Evolutionary conservation across 37 sponge, comb jelly and placozoan genomes (phyloP), one percentile per base, ranked within the genome.

Genomic region (Mnemiopsis leidyi): DNA sequence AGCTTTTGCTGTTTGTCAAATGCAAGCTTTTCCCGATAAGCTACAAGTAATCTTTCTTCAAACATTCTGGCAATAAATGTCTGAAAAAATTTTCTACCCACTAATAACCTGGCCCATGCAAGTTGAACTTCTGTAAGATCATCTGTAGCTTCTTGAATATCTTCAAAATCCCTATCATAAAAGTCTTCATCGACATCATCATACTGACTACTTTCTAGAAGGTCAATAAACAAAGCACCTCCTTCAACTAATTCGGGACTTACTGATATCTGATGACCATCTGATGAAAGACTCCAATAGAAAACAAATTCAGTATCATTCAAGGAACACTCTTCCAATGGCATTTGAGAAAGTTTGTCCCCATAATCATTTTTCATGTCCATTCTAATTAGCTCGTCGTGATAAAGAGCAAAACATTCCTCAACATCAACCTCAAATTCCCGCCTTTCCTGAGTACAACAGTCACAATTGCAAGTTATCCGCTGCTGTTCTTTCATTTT

Each of bases 281-380:
- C 82, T 21, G 82, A 79, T 79, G 82, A 79, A 20, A 79, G 36
- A 79, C 82, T 79, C 82, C 82, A 79, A 35, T 79, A 79, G 36
- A 79, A 79, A 79, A 79, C 82, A 79, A 79, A 79, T 35, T 79
- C 82, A 79, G 34, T 35, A 31, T 79, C 82, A 79, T 79, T 79
- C 21, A 79, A 79, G 7, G 34, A 0, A 79, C 82, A 79, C 21
- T 79, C 82, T 79, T 79, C 82, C 34, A 79, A 29, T 79, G 82
- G 82, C 82, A 79, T 79, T 79, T 79, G 82, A 79, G 82, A 79
- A 79, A 79, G 82, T 36, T 79, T 79, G 34, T 79, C 82, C 2
- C 82, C 82, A 79, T 79, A 79, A 79, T 79, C 82, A 79, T 79
- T 79, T 5, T 36, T 28, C 82, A 79, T 79, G 21, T 79, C 82